A percentile compares a stretch with the other conserved stretches of the same genome.
Evolutionary conservation across 2,888 invertebrate species (phyloP).

Genomic region (Capitulum mitella): DNA sequence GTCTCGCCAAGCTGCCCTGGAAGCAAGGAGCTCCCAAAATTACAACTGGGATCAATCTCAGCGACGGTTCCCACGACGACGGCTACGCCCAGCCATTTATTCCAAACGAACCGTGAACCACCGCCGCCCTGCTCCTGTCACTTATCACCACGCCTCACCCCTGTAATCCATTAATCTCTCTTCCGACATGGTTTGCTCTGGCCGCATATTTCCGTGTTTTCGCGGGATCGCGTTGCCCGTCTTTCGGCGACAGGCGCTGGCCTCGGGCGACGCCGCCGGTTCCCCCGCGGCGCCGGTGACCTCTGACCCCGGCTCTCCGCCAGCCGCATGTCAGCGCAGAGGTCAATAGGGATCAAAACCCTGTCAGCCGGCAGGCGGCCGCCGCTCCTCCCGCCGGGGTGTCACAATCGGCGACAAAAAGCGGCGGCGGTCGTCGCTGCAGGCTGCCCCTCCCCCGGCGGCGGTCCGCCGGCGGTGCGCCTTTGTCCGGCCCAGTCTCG

Average conservation of each 20-base stretch:
- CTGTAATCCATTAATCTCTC: neutral
- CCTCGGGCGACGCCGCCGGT: neutral
- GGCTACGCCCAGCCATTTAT: neutral
- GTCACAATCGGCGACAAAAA: neutral
- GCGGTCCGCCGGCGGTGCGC: too few species aligned
- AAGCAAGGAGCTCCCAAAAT: too few species aligned
- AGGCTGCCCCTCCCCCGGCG: neutral
- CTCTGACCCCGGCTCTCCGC: neutral
- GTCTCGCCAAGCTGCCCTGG: too few species aligned
- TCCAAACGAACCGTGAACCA: neutral
- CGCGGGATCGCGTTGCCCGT: neutral
- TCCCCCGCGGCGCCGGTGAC: neutral
- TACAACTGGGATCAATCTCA: too few species aligned
- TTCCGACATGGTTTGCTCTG: neutral
- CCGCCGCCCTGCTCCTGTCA: neutral
- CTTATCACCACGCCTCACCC: neutral
- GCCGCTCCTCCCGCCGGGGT: neutral
- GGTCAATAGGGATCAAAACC: slow-evolving; percentile 5
- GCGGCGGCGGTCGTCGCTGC: neutral
- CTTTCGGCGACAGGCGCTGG: neutral
- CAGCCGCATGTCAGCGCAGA: neutral
- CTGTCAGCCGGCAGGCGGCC: neutral
- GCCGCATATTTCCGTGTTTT: neutral
- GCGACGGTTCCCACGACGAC: too few species aligned
- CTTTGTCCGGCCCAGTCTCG: too few species aligned